Evolutionary conservation across 2,113 vertebrate species (phyloP), one percentile per base, ranked within the genome.

Genomic region (Gnathochromis pfefferi): DNA sequence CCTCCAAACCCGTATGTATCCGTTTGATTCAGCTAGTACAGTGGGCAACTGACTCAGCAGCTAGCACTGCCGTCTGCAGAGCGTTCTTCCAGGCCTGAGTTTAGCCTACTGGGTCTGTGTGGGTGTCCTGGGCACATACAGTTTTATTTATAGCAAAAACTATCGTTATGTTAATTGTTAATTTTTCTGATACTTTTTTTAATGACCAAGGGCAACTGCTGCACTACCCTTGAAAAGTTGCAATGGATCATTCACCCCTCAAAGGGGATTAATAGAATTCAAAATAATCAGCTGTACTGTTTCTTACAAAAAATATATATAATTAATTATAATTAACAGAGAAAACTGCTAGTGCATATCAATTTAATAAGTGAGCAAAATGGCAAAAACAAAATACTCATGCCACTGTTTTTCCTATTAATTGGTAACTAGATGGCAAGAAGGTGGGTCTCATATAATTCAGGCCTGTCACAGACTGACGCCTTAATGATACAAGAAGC

Each of bases 1-100:
- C 94, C 98, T 99, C 83, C 97, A 97, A 17, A 99, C 99, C 75
- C 96, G 99, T 99, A 97, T 1, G 99, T 89, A 63, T 31, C 38
- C 12, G 14, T 86, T 84, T 90, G 38, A 83, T 81, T 83, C 45
- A 81, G 85, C 86, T 42, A 1, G 21, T 33, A 5, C 35, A 81
- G 40, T 79, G 14, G 11, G 85, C 2, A 5, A 1, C 21, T 70
- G 78, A 58, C 49, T 85, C 54, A 11, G 55, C 54, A 23, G 63
- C 80, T 80, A 40, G 45, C 63, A n/a, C 40, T 81, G 85, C 49
- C 4, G 2, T 63, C 68, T 90, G 45, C 86, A 63, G 47, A 23
- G 7, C 1, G 5, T 55, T 73, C 49, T 40, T 79, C 68, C 31
- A 63, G 78, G 33, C 49, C 60, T 10, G 45, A 58, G 45, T 79